phyloP scores from a whole-genome alignment of 2,888 invertebrate species.

The Pollenia griseotomentosa region DNA sequence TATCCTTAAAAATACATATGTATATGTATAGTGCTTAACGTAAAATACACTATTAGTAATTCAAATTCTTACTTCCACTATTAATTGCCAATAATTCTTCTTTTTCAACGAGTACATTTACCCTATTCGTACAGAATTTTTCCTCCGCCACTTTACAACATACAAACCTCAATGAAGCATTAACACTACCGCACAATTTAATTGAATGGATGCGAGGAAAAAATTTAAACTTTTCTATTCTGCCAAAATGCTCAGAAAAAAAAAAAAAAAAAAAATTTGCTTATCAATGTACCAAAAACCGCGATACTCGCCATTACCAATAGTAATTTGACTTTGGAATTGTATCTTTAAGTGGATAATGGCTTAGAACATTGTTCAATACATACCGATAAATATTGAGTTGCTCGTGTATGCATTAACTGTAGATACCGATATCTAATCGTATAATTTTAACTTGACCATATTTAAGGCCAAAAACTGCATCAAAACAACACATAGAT shows the following conservation, averaged over 20 bases:
- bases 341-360: slow-evolving; percentile 70
- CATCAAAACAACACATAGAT: not conserved
- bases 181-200: slow-evolving; percentile 14
- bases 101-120: not conserved
- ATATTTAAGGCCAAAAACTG: slow-evolving; percentile 28
- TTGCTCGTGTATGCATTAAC: slow-evolving; percentile 39
- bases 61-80: not conserved
- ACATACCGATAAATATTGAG: slow-evolving; percentile 60
- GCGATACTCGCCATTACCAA: slow-evolving; percentile 53
- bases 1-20: too few relatives aligned
- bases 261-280: slow-evolving; percentile 38
- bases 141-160: not conserved
- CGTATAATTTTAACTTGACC: slow-evolving; percentile 57
- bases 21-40: too few relatives aligned
- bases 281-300: slow-evolving; percentile 59
- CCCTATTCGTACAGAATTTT: not conserved
- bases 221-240: not conserved
- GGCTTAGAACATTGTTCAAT: slow-evolving; percentile 43
- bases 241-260: not conserved
- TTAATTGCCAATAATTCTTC: too few relatives aligned
- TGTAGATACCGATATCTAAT: slow-evolving; percentile 52
- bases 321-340: slow-evolving; percentile 61
- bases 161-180: not conserved
- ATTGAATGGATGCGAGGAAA: slow-evolving; percentile 24
- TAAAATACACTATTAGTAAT: not conserved